These are phyloP conservation scores for Mythimna albipuncta DNA, from an alignment of 2,888 invertebrate genomes.

Conservation along the genomic window DNA sequence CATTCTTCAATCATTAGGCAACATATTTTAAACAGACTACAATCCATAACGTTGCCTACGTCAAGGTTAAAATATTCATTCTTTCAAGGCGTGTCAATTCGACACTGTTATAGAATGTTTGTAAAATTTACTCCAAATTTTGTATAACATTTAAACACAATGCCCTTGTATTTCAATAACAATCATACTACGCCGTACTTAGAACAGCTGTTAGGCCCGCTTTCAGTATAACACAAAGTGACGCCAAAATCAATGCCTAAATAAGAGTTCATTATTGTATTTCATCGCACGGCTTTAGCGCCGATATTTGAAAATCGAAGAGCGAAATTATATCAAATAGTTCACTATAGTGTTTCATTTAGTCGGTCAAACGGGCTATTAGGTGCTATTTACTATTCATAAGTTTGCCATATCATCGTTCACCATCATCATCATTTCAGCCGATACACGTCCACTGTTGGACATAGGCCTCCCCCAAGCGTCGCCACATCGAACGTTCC, in stretches of 20 bases:
- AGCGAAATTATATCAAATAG: background rate
- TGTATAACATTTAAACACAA: background rate
- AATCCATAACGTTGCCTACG: background rate
- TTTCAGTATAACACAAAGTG: background rate
- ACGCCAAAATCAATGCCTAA: background rate
- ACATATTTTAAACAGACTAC: background rate
- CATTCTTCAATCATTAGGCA: background rate
- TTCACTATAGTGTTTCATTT: background rate
- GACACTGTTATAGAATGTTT: background rate
- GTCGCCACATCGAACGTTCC: no score
- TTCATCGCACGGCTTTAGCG: background rate
- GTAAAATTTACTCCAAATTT: background rate
- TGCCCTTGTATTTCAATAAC: background rate
- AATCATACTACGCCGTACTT: background rate
- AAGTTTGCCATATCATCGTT: no score
- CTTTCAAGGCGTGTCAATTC: background rate
- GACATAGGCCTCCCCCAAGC: no score
- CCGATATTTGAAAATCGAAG: background rate
- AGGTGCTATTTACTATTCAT: no score
- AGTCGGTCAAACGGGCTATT: background rate
- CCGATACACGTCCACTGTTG: no score
- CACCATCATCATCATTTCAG: no score
- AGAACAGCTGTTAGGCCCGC: background rate
- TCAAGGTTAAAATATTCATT: background rate
- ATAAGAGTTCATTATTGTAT: background rate